Conservation (phyloP, 2,113 vertebrate genomes). For the Phylloscopus trochilus region DNA sequence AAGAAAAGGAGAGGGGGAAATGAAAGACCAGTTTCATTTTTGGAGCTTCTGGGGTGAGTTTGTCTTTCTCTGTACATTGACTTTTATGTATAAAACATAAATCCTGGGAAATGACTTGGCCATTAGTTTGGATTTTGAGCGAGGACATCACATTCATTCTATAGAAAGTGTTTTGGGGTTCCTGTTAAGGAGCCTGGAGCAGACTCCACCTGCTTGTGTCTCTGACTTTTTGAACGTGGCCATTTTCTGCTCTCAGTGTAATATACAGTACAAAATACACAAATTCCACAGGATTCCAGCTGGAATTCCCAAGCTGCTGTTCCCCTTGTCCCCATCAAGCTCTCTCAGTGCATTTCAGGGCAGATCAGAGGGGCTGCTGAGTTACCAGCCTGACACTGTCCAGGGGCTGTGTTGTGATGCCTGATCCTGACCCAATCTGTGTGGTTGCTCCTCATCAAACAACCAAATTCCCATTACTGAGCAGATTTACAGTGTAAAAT, state of each 20-base stretch:
- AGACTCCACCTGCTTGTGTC: background rate
- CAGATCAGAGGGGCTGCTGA: background rate
- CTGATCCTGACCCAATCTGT: background rate
- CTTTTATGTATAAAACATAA: background rate
- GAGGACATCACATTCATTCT: too few relatives aligned
- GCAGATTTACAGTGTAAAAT: background rate
- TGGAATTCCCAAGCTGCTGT: background rate
- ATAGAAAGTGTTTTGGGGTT: background rate
- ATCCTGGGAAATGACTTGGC: background rate
- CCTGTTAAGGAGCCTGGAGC: background rate
- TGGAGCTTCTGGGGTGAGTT: background rate
- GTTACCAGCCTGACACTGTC: background rate
- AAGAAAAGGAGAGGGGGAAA: rapidly evolving
- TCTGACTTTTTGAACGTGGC: background rate
- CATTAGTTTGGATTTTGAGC: background rate
- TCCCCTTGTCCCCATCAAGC: too few relatives aligned
- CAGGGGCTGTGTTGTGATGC: background rate
- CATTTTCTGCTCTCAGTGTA: background rate
- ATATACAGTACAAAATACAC: background rate
- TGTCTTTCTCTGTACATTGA: background rate
- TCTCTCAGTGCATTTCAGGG: background rate
- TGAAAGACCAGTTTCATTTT: background rate
- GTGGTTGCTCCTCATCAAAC: background rate
- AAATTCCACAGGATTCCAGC: background rate
- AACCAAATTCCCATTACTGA: background rate